Base-by-base conservation (phyloP, 2,888 invertebrate species). In the Pseudococcus jackbeardsleyi region DNA sequence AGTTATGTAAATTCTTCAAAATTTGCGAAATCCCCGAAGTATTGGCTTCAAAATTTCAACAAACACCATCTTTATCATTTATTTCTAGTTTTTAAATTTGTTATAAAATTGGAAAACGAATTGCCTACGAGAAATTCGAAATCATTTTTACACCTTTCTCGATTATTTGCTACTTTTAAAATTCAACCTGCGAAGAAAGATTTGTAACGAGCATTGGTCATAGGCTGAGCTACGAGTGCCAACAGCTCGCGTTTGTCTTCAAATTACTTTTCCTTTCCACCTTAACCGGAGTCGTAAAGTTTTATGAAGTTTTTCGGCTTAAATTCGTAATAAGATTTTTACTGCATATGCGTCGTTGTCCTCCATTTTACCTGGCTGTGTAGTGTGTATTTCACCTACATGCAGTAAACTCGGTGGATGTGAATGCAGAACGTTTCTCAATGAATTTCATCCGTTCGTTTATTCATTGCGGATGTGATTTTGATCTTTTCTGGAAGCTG, bases 281-380 rank as follows among this genome's bases (percentile, higher is more conserved):
- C 68, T 33, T 68, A 68, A 68, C 68, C 26, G 26, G 12, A 26
- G 68, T 68, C 68, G 68, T 68, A 68, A 68, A 68, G 68, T 68
- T 68, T 68, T 68, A 68, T 68, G 68, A 68, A 68, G 68, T 68
- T 68, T 68, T 68, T 68, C 68, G 26, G 68, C 68, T 68, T 68
- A 26, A 68, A 68, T 68, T 68, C 68, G 68, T 68, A 68, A 68
- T 68, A 68, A 68, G 9, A 68, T 68, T 68, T 68, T 68, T 68
- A 68, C 68, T 68, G 68, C 68, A 68, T 68, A 26, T 19, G 64
- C 19, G 19, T 64, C 64, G 15, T 64, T n/a, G 8, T 68, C 68
- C 26, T 8, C 68, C 22, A 68, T 26, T 68, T 26, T 19, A 68
- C 26, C 11, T 68, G 19, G 22, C 68, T 42, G 8, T 26, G 15